Evolutionary conservation across 2,888 invertebrate genomes (phyloP), one percentile per base, ranked within the genome.

Genomic region (Orthonevra nobilis): DNA sequence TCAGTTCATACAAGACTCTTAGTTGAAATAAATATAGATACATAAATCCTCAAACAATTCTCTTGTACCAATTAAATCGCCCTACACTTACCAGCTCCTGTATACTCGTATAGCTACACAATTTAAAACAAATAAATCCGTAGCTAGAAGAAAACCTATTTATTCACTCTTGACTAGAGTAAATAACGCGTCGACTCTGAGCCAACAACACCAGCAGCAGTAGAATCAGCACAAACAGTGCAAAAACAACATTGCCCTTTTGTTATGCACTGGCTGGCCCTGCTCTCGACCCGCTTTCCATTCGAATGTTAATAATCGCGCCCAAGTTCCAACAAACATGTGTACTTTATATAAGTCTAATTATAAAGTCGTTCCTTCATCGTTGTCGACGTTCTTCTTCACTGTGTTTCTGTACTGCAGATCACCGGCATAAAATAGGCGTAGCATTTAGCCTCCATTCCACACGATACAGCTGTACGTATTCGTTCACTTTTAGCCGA

Each of bases 321-420:
- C n/a, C 32, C 74, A 68, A 74, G 60, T 61, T 64, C 70, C 64
- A 70, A 46, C 77, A 72, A 77, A 77, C 72, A 77, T 72, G 77
- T 70, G 77, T 77, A 77, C 70, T 72, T 77, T 77, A 72, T 70
- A 60, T 72, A 77, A 60, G 77, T 77, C 77, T 77, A 77, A 77
- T 77, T 77, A 77, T 72, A 66, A 72, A 54, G 52, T 28, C 60
- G 46, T 72, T 64, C 46, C 44, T 40, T 60, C 60, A 34, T 38
- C 61, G 14, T 14, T 20, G 20, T 26, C n/a, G 44, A 10, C 17
- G 36, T 10, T 63, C 7, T 14, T 30, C 10, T 12, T 23, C 19
- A 26, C 10, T 26, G 23, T 28, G 12, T 17, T n/a, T 28, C 28
- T 46, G 28, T 64, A 69, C 44, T 44, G 52, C 63, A 70, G 44